phyloP scores from a whole-genome alignment of 2,797 vertebrate genomes.

The Scomberomorus guttatus region DNA sequence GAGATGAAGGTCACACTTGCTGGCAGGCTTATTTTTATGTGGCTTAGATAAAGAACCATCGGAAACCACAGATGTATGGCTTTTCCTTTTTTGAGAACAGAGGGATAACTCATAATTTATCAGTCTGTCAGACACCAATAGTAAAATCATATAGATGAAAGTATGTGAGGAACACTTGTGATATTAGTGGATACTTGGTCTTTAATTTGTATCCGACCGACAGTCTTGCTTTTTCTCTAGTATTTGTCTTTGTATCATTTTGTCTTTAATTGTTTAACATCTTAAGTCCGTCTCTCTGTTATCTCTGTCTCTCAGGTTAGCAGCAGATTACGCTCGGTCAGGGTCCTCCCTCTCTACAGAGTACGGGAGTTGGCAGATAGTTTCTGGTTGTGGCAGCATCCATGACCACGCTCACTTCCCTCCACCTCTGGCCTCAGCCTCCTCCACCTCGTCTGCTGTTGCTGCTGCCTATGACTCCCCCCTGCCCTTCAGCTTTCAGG shows the following conservation, averaged over 20 bases:
- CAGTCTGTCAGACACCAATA: too few relatives aligned
- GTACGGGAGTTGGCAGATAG: conserved; percentile 99
- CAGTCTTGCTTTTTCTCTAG: not conserved
- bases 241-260: not conserved
- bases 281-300: not conserved
- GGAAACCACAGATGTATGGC: not conserved
- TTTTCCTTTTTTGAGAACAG: too few relatives aligned
- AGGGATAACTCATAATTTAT: too few relatives aligned
- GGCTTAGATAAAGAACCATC: not conserved
- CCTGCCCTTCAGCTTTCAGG: conserved; percentile 95
- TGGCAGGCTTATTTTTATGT: too few relatives aligned
- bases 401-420: conserved; percentile 92
- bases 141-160: not conserved
- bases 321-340: conserved; percentile 90
- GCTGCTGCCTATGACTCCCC: conserved; percentile 86
- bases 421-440: conserved; percentile 63
- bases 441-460: conserved; percentile 60
- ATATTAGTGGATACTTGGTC: not conserved
- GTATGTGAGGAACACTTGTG: not conserved
- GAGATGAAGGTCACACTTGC: too few relatives aligned
- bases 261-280: not conserved
- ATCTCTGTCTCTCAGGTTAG: conserved; percentile 84
- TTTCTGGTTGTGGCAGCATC: conserved; percentile 98
- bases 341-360: conserved; percentile 98
- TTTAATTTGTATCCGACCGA: too few relatives aligned